Evolutionary conservation across 1,140 invertebrate genomes (phyloP).

Genomic region (Caligus rogercresseyi): DNA sequence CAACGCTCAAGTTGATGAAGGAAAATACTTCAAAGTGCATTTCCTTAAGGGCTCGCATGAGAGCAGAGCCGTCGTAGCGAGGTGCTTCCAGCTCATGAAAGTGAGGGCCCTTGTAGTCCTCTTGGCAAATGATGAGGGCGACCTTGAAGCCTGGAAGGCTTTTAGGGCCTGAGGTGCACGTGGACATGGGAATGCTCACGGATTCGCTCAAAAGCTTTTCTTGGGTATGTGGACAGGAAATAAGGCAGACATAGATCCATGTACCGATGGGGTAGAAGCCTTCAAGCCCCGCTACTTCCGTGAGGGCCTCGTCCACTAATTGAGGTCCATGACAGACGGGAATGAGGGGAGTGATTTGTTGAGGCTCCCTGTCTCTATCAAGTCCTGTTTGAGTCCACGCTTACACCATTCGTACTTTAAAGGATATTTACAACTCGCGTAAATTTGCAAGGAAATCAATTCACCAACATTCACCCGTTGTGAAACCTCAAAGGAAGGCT

Average conservation of each 20-base stretch:
- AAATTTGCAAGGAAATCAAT: constrained; percentile 3
- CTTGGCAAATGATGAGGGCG: constrained; percentile 15
- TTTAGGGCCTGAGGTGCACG: background rate
- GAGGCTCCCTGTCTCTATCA: constrained; percentile 1
- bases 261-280: background rate
- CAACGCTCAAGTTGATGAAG: constrained; percentile 2
- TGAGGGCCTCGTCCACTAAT: background rate
- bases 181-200: background rate
- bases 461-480: constrained; percentile 1
- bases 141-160: constrained; percentile 13
- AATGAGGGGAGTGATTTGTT: background rate
- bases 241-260: constrained; percentile 2
- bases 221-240: background rate
- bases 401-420: constrained; percentile 20
- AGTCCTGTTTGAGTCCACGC: constrained; percentile 11
- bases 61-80: background rate
- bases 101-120: constrained; percentile 2
- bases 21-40: constrained; percentile 13
- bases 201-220: background rate
- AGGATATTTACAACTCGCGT: constrained; percentile 1
- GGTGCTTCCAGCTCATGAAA: constrained; percentile 14
- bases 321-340: background rate
- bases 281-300: background rate
- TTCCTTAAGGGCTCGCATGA: background rate
- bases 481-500: background rate